Evolutionary conservation across 2,888 invertebrate species (phyloP).

Genomic region (Leptura quadrifasciata): DNA sequence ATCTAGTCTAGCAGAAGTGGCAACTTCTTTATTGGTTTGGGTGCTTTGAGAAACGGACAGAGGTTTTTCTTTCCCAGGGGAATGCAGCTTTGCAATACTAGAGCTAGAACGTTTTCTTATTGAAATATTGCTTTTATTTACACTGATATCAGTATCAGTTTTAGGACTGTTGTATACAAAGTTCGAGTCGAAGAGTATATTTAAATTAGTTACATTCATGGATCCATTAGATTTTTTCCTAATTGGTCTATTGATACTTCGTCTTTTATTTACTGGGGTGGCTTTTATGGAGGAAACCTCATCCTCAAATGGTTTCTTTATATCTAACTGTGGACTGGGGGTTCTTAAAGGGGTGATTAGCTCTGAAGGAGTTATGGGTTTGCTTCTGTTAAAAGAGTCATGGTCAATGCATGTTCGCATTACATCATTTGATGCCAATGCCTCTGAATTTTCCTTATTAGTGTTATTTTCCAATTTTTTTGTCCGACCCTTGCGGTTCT

Average conservation of each 20-base stretch:
- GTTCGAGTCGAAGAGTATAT: constrained; percentile 60
- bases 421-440: constrained; percentile 12
- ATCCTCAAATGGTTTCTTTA: constrained; percentile 3
- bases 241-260: constrained; percentile 47
- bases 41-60: constrained; percentile 43
- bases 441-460: constrained; percentile 13
- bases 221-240: constrained; percentile 41
- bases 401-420: constrained; percentile 26
- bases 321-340: constrained; percentile 11
- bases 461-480: not conserved
- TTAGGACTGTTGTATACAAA: constrained; percentile 45
- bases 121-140: constrained; percentile 30
- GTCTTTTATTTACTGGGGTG: constrained; percentile 56
- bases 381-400: constrained; percentile 27
- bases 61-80: constrained; percentile 59
- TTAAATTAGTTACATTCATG: constrained; percentile 62
- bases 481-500: constrained; percentile 19
- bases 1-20: constrained; percentile 9
- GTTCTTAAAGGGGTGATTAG: constrained; percentile 8
- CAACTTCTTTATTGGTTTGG: constrained; percentile 49
- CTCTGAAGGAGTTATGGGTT: constrained; percentile 11
- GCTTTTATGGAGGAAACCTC: constrained; percentile 24
- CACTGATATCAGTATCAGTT: constrained; percentile 44
- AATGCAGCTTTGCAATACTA: constrained; percentile 60
- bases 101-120: constrained; percentile 54